Conservation (phyloP, 1,140 invertebrate genomes). For the Cydia amplana region DNA sequence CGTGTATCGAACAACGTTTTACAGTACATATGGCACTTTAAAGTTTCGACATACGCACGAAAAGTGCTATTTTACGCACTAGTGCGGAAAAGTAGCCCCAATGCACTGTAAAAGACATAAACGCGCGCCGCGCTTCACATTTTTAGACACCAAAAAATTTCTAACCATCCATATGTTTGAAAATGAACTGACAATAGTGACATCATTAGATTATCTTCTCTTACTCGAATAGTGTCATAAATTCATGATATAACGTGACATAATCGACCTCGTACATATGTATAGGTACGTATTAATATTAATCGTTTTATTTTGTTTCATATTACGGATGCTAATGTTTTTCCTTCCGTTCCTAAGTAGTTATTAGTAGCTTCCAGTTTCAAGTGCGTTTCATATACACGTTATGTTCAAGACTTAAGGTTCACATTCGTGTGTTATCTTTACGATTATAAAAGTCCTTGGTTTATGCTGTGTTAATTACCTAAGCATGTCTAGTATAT, state of each 20-base stretch:
- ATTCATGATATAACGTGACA: not conserved
- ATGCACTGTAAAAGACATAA: too few species aligned
- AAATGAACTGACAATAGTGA: too few species aligned
- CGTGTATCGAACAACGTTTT: too few species aligned
- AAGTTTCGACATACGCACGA: too few species aligned
- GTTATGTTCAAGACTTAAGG: not conserved
- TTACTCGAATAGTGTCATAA: not conserved
- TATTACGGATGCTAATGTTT: not conserved
- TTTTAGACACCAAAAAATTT: too few species aligned
- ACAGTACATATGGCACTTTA: too few species aligned
- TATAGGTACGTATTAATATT: not conserved
- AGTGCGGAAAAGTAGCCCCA: too few species aligned
- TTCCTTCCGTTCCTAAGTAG: not conserved
- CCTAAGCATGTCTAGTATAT: too few species aligned
- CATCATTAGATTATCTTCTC: not conserved
- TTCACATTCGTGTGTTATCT: not conserved
- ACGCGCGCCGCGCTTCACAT: too few species aligned
- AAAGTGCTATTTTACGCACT: too few species aligned
- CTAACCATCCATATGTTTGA: too few species aligned
- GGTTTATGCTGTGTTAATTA: too few species aligned
- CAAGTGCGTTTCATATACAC: not conserved
- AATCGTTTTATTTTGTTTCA: not conserved
- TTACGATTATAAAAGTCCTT: not conserved
- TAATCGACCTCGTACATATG: not conserved
- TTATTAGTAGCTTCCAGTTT: not conserved